These are phyloP conservation scores for Pararge aegeria DNA, from an alignment of 1,140 invertebrate species.

Conservation along the genomic window DNA sequence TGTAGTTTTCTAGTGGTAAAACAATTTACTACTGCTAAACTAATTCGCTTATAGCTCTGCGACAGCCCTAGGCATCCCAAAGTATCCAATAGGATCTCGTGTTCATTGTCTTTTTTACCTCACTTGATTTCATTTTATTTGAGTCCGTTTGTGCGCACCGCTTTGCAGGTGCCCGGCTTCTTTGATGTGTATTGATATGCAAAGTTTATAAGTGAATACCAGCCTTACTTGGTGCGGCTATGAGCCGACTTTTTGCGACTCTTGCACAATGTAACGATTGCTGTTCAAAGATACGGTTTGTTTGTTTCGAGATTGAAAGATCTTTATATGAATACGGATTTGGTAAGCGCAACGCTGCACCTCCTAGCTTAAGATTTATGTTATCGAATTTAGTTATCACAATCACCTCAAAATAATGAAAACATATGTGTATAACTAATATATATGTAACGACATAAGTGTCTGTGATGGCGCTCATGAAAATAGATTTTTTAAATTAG, in stretches of 20 bases:
- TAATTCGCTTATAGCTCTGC: too few relatives aligned
- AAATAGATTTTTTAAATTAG: too few relatives aligned
- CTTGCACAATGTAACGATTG: constrained; percentile 20
- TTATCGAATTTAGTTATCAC: too few relatives aligned
- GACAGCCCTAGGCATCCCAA: constrained; percentile 20
- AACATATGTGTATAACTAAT: too few relatives aligned
- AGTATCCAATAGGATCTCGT: constrained; percentile 38
- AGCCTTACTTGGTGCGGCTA: constrained; percentile 23
- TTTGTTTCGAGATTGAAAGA: constrained; percentile 16
- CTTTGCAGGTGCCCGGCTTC: constrained; percentile 47
- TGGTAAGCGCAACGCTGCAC: too few relatives aligned
- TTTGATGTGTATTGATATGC: constrained; percentile 72
- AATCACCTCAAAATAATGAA: too few relatives aligned
- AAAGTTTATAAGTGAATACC: constrained; percentile 50
- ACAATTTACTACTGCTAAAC: too few relatives aligned
- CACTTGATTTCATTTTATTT: constrained; percentile 39
- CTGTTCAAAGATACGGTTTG: constrained; percentile 19
- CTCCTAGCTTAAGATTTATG: too few relatives aligned
- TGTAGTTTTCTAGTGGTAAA: too few relatives aligned
- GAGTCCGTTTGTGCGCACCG: constrained; percentile 46
- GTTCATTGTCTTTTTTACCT: constrained; percentile 39
- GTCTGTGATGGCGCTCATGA: too few relatives aligned
- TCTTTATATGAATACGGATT: too few relatives aligned
- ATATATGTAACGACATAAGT: too few relatives aligned
- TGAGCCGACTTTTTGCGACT: constrained; percentile 32